Base-by-base conservation (phyloP, 2,888 invertebrate genomes). In the Acrocyrtus sp. region DNA sequence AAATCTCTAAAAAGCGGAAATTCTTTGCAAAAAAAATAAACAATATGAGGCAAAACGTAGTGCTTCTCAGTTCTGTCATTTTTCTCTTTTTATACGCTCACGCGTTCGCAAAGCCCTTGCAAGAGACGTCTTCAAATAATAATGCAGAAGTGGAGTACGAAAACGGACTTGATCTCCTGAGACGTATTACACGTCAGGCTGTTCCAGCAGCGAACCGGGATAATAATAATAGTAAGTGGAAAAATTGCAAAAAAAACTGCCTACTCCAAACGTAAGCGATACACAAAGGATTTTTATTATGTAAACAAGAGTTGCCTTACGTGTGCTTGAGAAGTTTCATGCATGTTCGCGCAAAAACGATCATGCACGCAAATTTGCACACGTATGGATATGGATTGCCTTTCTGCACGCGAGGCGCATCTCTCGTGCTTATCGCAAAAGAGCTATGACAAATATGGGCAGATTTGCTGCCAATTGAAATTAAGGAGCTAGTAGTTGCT, bases 141-240 rank as follows among this genome's bases (percentile, higher is more conserved):
- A 56, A 66, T 54, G 67, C 66, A 29, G 50, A 62, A 34, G 60
- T 54, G 17, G 65, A 75, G 56, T 73, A 67, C 45, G 67, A 73
- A 54, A 67, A 75, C 47, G 77, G 77, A 19, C 22, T 79, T 27
- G 77, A 79, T 50, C 74, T 79, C 57, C 51, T 79, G 65, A 63
- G 75, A 62, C 72, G 79, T 10, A 58, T 79, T n/a, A 77, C 79
- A 39, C 66, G 79, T 43, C 74, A 78, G 56, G 75, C 77, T 19
- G 67, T 27, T 60, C 65, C 48, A 45, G 45, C 57, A 50, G 60
- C 61, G 22, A 73, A 73, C 56, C 66, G 61, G 34, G n/a, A n/a
- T n/a, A n/a, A n/a, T n/a, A 73, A 73, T 67, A 73, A 66, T 21
- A 73, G 72, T 73, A 62, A 73, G 72, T 53, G n/a, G n/a, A n/a